A percentile compares a stretch with the other conserved stretches of the same genome.
Conservation (phyloP, 2,113 vertebrate species). For the Tragelaphus strepsiceros region DNA sequence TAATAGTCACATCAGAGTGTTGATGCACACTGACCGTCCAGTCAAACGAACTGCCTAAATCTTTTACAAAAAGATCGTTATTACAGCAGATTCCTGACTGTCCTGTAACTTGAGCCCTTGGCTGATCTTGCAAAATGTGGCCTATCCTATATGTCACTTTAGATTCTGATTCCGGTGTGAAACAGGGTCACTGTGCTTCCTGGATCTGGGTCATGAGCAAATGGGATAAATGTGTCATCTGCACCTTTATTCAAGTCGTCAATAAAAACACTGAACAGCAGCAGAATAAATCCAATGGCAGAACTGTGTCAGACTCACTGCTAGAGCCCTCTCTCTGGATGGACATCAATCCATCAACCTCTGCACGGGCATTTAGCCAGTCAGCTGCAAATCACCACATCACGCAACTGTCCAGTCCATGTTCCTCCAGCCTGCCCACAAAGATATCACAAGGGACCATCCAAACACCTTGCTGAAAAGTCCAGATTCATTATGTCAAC, state of each 20-base stretch:
- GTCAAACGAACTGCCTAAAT: background rate
- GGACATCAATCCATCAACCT: background rate
- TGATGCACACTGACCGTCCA: background rate
- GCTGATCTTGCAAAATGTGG: conserved; percentile 36
- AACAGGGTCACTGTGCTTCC: conserved; percentile 61
- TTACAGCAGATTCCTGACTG: background rate
- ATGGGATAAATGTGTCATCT: conserved; percentile 49
- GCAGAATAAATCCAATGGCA: background rate
- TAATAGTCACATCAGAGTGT: background rate
- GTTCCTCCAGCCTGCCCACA: background rate
- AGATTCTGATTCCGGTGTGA: conserved; percentile 42
- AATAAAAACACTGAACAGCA: background rate
- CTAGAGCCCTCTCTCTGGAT: background rate
- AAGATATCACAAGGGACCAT: background rate
- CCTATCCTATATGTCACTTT: background rate
- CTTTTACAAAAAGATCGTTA: background rate
- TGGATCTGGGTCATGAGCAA: conserved; percentile 60
- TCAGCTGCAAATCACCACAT: background rate
- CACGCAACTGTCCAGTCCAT: background rate
- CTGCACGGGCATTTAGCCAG: background rate
- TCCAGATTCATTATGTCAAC: background rate
- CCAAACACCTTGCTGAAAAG: conserved; percentile 11
- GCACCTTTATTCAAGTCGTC: conserved; percentile 2
- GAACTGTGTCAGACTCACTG: background rate
- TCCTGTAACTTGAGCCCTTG: background rate